Conservation (phyloP, 1,140 invertebrate genomes). For the Procambarus virginalis region DNA sequence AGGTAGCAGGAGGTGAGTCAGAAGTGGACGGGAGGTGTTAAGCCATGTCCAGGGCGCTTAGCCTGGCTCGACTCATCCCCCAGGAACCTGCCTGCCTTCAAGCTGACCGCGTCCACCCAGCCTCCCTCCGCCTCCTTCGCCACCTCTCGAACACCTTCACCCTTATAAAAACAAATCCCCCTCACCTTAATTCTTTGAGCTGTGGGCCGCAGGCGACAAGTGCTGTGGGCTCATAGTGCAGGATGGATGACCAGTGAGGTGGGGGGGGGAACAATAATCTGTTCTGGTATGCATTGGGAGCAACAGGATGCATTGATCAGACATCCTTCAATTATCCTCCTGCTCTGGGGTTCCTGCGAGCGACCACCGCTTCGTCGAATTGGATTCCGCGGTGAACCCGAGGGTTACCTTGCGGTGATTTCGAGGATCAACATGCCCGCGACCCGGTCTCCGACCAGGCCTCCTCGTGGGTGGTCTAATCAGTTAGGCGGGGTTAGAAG, state of each 20-base stretch:
- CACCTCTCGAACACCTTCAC: neutral
- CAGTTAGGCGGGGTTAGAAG: too few relatives aligned
- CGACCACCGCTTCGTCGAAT: neutral
- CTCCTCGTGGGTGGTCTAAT: too few relatives aligned
- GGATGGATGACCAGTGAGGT: neutral
- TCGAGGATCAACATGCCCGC: too few relatives aligned
- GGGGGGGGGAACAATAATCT: neutral
- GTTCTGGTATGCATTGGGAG: neutral
- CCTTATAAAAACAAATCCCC: neutral
- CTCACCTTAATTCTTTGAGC: too few relatives aligned
- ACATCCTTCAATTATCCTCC: constrained; percentile 3
- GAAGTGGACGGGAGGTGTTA: too few relatives aligned
- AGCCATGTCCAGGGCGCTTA: neutral
- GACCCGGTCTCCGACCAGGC: too few relatives aligned
- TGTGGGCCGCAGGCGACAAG: too few relatives aligned
- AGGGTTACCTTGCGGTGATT: neutral
- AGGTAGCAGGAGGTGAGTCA: neutral
- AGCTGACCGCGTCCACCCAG: neutral
- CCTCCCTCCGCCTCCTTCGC: neutral
- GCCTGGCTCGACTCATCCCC: neutral
- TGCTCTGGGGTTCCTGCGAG: neutral
- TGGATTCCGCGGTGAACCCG: neutral
- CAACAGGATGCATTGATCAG: neutral
- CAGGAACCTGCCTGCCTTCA: neutral
- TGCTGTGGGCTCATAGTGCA: neutral